Base-by-base conservation (phyloP, 2,888 invertebrate species). In the Drosophila trichaetosa region DNA sequence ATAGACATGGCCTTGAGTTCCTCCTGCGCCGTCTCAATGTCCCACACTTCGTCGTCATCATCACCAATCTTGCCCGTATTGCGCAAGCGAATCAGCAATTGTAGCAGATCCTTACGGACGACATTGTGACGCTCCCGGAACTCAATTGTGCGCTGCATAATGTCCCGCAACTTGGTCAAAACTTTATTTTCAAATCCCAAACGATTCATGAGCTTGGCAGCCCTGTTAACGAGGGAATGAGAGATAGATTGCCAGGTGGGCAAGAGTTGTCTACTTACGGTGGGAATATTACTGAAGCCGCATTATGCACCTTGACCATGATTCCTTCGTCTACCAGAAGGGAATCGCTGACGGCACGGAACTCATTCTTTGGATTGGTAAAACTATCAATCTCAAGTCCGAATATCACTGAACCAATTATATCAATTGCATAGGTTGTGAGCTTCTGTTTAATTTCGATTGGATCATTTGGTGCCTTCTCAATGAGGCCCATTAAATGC, bases 361-460 rank as follows among this genome's bases (percentile, higher is more conserved):
- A 93, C 66, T 91, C 90, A 56, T 93, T 92, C 4, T 91, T 77
- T 4, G 91, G 91, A 70, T 93, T 79, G 27, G 89, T 85, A 34
- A 93, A 91, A 7, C 92, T 90, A 67, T 93, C 91, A 4, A 92
- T 86, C 33, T 93, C 92, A 24, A 94, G 81, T 1, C 94, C 94
- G 73, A 94, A 94, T 31, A 93, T 93, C 46, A 93, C 93, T 5
- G 93, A 92, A 0, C 92, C 93, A 40, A 94, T 93, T 2, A 93
- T 92, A 72, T 94, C 94, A 46, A 93, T 90, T 2, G 93, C 92
- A 73, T 92, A 94, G 27, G 87, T 91, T 31, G 84, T 76, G 21
- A 87, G 67, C 8, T 85, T 36, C 38, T 91, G 87, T 59, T 91
- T 92, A 21, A 95, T 93, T 79, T 95, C 94, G 0, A 95, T 86